Conservation (phyloP, 1,140 invertebrate genomes). For the Tetraneura akinire region DNA sequence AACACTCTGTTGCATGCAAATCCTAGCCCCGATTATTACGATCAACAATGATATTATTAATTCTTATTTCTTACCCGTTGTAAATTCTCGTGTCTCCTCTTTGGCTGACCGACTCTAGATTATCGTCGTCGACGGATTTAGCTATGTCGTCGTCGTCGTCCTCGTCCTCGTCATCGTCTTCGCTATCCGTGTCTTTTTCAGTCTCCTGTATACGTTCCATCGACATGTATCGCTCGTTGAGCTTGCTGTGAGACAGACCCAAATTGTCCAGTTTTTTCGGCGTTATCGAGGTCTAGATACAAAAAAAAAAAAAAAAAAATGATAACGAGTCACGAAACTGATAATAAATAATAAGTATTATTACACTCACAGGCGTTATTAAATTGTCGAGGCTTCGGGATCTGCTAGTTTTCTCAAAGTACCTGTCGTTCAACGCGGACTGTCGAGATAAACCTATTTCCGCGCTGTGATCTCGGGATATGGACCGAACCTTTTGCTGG, state of each 20-base stretch:
- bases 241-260: constrained; percentile 77
- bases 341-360: no score
- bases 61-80: constrained; percentile 33
- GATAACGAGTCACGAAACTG: no score
- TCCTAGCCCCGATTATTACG: not conserved
- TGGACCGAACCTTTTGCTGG: constrained; percentile 56
- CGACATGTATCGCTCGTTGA: constrained; percentile 80
- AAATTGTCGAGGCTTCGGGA: constrained; percentile 83
- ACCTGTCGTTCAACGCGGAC: constrained; percentile 83
- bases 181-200: constrained; percentile 50
- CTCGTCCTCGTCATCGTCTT: constrained; percentile 62
- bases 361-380: constrained; percentile 62
- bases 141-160: constrained; percentile 61
- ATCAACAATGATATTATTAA: not conserved
- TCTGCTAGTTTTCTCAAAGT: constrained; percentile 82
- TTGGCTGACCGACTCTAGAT: constrained; percentile 60
- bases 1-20: no score
- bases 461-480: constrained; percentile 58
- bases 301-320: no score
- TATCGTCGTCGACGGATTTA: constrained; percentile 61
- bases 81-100: constrained; percentile 58
- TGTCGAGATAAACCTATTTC: constrained; percentile 72
- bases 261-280: constrained; percentile 67
- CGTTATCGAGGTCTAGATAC: not conserved
- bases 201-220: constrained; percentile 67